Percentiles rank a stretch among this genome's conserved stretches.
These are phyloP conservation scores for Rostratula benghalensis DNA, from an alignment of 2,113 vertebrate species.

Conservation along the genomic window DNA sequence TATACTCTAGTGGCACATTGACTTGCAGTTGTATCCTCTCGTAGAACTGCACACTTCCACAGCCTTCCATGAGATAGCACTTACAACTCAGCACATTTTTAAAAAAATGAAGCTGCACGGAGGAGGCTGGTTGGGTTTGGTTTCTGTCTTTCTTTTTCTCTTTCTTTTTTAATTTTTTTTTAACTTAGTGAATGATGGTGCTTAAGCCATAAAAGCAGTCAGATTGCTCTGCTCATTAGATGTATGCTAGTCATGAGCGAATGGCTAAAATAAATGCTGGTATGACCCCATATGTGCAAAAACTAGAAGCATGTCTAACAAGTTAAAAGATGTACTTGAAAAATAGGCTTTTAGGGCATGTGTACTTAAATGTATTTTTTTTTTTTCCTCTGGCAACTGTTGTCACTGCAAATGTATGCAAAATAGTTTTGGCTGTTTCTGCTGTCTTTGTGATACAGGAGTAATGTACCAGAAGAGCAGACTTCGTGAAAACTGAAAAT, in stretches of 20 bases:
- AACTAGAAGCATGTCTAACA: not conserved
- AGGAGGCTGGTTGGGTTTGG: not conserved
- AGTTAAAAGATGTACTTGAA: not conserved
- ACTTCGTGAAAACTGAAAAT: not conserved
- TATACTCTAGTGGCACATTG: accelerated
- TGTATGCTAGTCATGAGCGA: not conserved
- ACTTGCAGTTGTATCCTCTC: not conserved
- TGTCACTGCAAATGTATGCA: not conserved
- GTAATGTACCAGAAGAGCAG: not conserved
- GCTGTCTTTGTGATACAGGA: not conserved
- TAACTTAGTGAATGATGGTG: not conserved
- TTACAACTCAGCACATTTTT: not conserved
- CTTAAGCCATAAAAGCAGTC: not conserved
- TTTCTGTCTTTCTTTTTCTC: too few species aligned
- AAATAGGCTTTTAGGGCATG: not conserved
- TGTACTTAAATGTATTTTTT: not conserved
- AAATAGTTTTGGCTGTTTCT: not conserved
- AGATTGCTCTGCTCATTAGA: not conserved
- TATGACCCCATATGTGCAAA: not conserved
- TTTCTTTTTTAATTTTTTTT: not conserved
- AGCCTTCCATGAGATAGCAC: not conserved
- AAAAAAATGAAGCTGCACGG: not conserved
- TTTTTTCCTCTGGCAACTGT: not conserved
- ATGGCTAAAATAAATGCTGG: not conserved
- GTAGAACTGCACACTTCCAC: not conserved